Conservation (phyloP, 2,113 vertebrate species). For the Rafetus swinhoei region DNA sequence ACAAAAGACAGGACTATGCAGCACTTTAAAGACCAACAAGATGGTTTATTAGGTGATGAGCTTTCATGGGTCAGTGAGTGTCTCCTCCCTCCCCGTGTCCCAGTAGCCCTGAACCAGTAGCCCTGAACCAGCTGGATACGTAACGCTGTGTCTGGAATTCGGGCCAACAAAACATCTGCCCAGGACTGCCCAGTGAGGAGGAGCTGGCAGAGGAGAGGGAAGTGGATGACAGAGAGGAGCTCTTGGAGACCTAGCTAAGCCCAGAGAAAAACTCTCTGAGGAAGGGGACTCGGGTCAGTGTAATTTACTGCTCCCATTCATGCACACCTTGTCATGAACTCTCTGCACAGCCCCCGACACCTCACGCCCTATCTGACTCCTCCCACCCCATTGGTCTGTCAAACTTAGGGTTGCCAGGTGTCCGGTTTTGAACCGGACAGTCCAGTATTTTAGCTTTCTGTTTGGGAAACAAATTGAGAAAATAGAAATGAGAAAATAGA, state of each 20-base stretch:
- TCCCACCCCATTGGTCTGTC: too few species aligned
- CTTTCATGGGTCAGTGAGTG: not conserved
- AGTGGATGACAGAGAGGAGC: not conserved
- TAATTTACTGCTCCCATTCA: not conserved
- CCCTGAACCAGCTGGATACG: not conserved
- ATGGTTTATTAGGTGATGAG: too few species aligned
- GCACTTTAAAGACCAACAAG: too few species aligned
- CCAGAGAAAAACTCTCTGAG: not conserved
- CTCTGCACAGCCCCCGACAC: not conserved
- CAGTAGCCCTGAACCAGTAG: not conserved
- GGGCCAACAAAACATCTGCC: not conserved
- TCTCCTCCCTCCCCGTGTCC: not conserved
- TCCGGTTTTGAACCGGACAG: too few species aligned
- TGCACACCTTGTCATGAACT: not conserved
- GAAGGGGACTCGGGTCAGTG: fast-evolving
- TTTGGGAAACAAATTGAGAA: too few species aligned
- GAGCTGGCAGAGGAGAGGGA: not conserved
- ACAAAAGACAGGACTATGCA: too few species aligned
- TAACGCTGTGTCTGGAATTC: not conserved
- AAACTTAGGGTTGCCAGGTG: too few species aligned
- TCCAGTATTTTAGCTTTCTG: too few species aligned
- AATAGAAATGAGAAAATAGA: too few species aligned
- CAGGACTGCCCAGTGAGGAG: not conserved
- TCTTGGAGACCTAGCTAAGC: not conserved
- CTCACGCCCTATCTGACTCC: conserved; percentile 3